Conservation (phyloP, 2,797 vertebrate genomes). For the Odontamblyopus lacepedii region DNA sequence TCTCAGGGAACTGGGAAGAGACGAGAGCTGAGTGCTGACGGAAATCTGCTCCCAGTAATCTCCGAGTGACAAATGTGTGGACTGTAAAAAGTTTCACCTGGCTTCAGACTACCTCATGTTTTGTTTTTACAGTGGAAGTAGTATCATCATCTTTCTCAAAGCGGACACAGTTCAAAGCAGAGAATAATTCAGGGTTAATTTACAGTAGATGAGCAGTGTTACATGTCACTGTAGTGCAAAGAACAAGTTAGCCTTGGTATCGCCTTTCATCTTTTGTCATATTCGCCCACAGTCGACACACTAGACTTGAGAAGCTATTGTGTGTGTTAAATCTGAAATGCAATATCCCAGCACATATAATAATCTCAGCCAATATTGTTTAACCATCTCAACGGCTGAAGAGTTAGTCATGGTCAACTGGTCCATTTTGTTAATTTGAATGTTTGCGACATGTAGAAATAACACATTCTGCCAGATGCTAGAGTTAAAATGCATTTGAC, state of each 20-base stretch:
- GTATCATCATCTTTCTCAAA: neutral
- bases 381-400: neutral
- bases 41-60: slow-evolving; percentile 63
- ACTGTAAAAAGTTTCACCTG: slow-evolving; percentile 59
- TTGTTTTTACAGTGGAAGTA: neutral
- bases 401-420: no score
- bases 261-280: slow-evolving; percentile 69
- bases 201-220: slow-evolving; percentile 56
- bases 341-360: neutral
- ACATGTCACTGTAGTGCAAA: slow-evolving; percentile 60
- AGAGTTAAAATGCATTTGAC: no score
- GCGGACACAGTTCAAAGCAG: slow-evolving; percentile 18
- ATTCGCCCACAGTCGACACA: slow-evolving; percentile 61
- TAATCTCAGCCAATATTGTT: neutral
- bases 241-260: slow-evolving; percentile 75
- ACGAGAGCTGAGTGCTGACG: slow-evolving; percentile 48
- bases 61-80: slow-evolving; percentile 46
- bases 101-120: slow-evolving; percentile 24
- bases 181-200: slow-evolving; percentile 52
- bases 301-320: slow-evolving; percentile 52
- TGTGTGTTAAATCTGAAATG: slow-evolving; percentile 60
- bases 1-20: slow-evolving; percentile 59
- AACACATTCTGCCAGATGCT: no score
- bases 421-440: no score
- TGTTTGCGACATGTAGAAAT: no score